These are phyloP conservation scores for Lissonota sp. DNA, from an alignment of 2,888 invertebrate species.

Conservation along the genomic window DNA sequence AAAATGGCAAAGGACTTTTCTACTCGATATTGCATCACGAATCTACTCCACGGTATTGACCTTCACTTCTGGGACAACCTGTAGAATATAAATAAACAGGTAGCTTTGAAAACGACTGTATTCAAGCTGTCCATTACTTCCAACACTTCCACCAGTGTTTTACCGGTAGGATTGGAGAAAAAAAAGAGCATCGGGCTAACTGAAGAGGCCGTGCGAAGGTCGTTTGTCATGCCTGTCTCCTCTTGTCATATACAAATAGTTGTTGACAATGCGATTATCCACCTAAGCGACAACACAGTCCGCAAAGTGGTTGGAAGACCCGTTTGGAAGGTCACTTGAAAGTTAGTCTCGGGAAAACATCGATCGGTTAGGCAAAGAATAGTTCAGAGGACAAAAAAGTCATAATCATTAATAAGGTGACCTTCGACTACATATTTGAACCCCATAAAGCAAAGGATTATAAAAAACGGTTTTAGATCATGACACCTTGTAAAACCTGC, in stretches of 20 bases:
- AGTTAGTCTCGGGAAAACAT: not conserved
- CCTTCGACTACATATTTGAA: too few species aligned
- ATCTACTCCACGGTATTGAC: too few species aligned
- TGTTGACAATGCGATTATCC: constrained; percentile 49
- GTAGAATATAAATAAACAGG: not conserved
- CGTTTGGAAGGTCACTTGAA: not conserved
- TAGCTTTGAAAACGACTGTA: constrained; percentile 16
- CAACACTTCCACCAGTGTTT: constrained; percentile 27
- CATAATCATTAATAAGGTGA: too few species aligned
- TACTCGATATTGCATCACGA: too few species aligned
- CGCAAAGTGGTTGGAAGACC: not conserved
- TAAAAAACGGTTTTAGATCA: too few species aligned
- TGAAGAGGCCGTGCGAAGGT: constrained; percentile 55
- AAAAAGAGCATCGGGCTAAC: constrained; percentile 7
- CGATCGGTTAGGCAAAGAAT: not conserved
- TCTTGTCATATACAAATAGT: constrained; percentile 45
- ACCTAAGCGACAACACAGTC: not conserved
- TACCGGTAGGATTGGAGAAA: not conserved
- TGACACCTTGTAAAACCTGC: too few species aligned
- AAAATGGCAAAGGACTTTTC: too few species aligned
- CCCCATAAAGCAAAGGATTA: too few species aligned
- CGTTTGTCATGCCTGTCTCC: constrained; percentile 34
- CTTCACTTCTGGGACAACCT: too few species aligned
- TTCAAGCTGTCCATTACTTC: not conserved
- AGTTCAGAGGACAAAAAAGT: too few species aligned